Evolutionary conservation across 1,140 invertebrate genomes (phyloP), one percentile per base, ranked within the genome.

Genomic region (Zaprionus kolodkinae): DNA sequence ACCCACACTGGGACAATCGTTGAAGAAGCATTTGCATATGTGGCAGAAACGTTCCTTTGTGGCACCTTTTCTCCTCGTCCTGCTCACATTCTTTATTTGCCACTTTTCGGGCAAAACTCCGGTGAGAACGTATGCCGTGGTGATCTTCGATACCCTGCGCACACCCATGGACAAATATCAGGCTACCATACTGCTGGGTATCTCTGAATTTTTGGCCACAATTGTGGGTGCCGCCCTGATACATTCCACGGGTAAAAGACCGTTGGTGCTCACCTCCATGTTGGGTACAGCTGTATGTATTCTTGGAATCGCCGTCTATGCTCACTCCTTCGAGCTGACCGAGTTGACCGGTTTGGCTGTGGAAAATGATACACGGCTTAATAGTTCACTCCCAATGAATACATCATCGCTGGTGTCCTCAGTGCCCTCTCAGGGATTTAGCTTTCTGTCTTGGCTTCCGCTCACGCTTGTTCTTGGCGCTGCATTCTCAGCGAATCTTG

Each of bases 41-140:
- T 81, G 76, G 65, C 57, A 55, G 6, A 81, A 81, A 30, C 71
- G 76, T 6, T 68, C 71, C 0, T 96, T 96, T 84, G 85, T 95
- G 9, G 71, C 93, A 17, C 96, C 96, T 0, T 96, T 94, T 71
- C 71, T 93, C 0, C 78, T 97, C 1, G 94, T 96, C 0, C 92
- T 93, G 0, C 92, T 94, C 6, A 92, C 93, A 0, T 96, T 96
- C 82, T 95, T 96, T 79, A 92, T 96, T 1, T 93, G 94, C 1
- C 94, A 96, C 57, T 96, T 96, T 69, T 95, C 95, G 25, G 96
- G 96, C 1, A 94, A 94, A 91, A 95, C 94, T 3, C 94, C 95
- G 0, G 81, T 96, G 10, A 93, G 94, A 92, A 96, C 95, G 0
- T 96, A 95, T 77, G 95, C 96, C 0, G 95, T 96, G 13, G 81